Base-by-base conservation (phyloP, 2,113 vertebrate species). In the Perognathus longimembris region DNA sequence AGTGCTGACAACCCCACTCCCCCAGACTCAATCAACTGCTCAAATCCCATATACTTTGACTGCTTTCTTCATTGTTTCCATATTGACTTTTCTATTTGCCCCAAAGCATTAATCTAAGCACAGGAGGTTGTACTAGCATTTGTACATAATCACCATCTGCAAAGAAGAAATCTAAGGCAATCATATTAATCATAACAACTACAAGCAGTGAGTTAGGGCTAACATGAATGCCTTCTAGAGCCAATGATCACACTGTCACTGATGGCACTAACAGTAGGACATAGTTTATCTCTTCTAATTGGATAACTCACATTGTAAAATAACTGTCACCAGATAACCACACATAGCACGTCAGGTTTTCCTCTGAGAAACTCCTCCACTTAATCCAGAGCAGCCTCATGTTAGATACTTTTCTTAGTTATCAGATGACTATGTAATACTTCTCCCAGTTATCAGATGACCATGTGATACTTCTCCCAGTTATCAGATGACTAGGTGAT, bases 41-140 rank as follows among this genome's bases (percentile, higher is more conserved):
- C 36, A 83, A 79, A 89, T 66, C 32, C 24, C 64, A 78, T 7
- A 77, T 88, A 24, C 59, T 75, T 57, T 45, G 36, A 78, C 64
- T 88, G 17, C 69, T 87, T 92, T 54, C 30, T 78, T 6, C 64
- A 66, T 26, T 82, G 32, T 81, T 90, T 94, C 42, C 90, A 12
- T 66, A 71, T 78, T 82, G 66, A 85, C 32, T 69, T 90, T 85
- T 85, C 79, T 38, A 74, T 54, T 80, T 93, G 42, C 8, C n/a
- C 59, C 74, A 82, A 74, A 30, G 63, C 17, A 83, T 89, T 66
- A 81, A 81, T 94, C 73, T 40, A 75, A 63, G 42, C 36, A 59
- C n/a, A 83, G 38, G 28, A 83, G 38, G 45, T 90, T 85, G 26
- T 81, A 12, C 90, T 57, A 75, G 34, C 36, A 82, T 34, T 79